Percentiles rank a stretch among this genome's conserved stretches.
phyloP scores from a whole-genome alignment of 2,888 invertebrate genomes.

The Dyspetes luteomarginatus region DNA sequence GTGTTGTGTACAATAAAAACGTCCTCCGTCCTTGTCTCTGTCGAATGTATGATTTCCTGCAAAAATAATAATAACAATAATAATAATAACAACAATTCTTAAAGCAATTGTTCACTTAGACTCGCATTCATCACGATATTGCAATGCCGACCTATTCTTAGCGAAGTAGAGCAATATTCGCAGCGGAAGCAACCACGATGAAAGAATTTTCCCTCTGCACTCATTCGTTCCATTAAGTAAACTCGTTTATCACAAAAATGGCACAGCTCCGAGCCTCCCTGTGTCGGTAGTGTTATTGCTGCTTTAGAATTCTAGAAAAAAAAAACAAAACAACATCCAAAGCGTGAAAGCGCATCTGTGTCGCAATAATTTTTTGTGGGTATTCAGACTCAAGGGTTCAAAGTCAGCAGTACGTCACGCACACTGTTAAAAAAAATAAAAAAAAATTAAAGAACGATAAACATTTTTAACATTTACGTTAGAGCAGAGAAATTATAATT shows the following conservation, averaged over 20 bases:
- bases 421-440: constrained; percentile 33
- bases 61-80: constrained; percentile 37
- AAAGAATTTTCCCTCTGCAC: constrained; percentile 94
- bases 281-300: constrained; percentile 86
- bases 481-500: constrained; percentile 34
- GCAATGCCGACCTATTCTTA: constrained; percentile 88
- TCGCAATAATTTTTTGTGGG: constrained; percentile 19
- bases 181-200: constrained; percentile 97
- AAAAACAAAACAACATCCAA: constrained; percentile 60
- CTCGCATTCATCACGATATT: background rate
- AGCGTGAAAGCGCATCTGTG: constrained; percentile 55
- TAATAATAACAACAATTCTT: background rate
- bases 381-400: constrained; percentile 51
- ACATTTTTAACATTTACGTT: constrained; percentile 49
- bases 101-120: background rate
- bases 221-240: constrained; percentile 96
- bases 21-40: constrained; percentile 81
- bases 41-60: constrained; percentile 82
- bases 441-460: constrained; percentile 29
- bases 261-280: constrained; percentile 90
- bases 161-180: constrained; percentile 94
- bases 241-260: constrained; percentile 96
- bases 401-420: constrained; percentile 59
- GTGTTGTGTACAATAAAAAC: constrained; percentile 91
- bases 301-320: constrained; percentile 85